phyloP scores from a whole-genome alignment of 1,140 invertebrate genomes.

The Nasonia longicornis region DNA sequence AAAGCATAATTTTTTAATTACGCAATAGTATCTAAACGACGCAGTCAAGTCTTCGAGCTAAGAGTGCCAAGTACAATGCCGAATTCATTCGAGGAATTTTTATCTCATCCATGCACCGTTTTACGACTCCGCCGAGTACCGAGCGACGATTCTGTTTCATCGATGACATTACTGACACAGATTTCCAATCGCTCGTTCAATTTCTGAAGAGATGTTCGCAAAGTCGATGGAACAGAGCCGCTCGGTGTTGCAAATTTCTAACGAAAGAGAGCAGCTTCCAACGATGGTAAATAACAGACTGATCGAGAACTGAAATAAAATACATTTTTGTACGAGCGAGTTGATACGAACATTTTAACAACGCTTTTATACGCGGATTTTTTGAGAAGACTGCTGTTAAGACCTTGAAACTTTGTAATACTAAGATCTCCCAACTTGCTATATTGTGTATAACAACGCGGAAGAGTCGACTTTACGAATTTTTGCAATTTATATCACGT shows the following conservation, averaged over 20 bases:
- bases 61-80: slow-evolving; percentile 43
- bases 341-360: neutral
- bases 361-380: slow-evolving; percentile 24
- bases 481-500: neutral
- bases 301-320: neutral
- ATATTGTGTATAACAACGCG: neutral
- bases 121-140: neutral
- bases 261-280: slow-evolving; percentile 19
- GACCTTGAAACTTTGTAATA: slow-evolving; percentile 6
- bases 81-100: slow-evolving; percentile 25
- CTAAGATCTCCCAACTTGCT: neutral
- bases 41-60: slow-evolving; percentile 18
- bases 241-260: neutral
- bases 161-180: neutral
- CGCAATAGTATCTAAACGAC: neutral
- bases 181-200: neutral
- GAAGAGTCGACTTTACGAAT: slow-evolving; percentile 7
- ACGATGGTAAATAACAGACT: slow-evolving; percentile 20
- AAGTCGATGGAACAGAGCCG: neutral
- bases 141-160: neutral
- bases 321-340: slow-evolving; percentile 12
- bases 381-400: neutral
- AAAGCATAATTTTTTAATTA: slow-evolving; percentile 37
- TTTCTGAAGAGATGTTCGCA: neutral
- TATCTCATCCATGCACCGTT: neutral